These are phyloP conservation scores for Euzophera pinguis DNA, from an alignment of 2,888 invertebrate species.

Conservation along the genomic window DNA sequence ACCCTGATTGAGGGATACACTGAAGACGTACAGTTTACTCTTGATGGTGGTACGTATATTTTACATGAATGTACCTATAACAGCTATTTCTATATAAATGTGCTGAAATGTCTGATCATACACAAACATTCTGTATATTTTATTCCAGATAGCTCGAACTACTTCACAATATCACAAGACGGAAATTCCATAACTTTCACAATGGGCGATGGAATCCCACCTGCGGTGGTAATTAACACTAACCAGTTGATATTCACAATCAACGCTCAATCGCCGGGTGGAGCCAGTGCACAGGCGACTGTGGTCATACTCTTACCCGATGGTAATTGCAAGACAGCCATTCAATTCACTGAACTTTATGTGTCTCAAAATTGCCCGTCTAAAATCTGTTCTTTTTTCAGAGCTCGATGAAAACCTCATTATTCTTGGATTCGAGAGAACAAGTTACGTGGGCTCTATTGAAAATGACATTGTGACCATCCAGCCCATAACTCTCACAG, in stretches of 20 bases:
- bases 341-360: neutral
- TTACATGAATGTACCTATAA: neutral
- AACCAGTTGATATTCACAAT: neutral
- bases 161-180: neutral
- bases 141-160: neutral
- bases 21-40: conserved; percentile 25
- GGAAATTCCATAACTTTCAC: neutral
- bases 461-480: neutral
- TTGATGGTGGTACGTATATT: conserved; percentile 33
- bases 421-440: conserved; percentile 27
- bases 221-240: neutral
- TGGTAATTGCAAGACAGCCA: neutral
- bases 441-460: conserved; percentile 26
- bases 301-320: neutral
- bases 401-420: neutral
- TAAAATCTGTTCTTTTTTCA: neutral
- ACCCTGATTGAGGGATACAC: conserved; percentile 30
- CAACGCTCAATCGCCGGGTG: neutral
- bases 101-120: too few relatives aligned
- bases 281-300: neutral
- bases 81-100: too few relatives aligned
- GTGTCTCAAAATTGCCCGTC: neutral
- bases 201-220: neutral
- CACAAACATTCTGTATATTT: neutral
- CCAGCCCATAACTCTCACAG: neutral